Evolutionary conservation across 2,888 invertebrate genomes (phyloP).

Genomic region (Colostygia pectinataria): DNA sequence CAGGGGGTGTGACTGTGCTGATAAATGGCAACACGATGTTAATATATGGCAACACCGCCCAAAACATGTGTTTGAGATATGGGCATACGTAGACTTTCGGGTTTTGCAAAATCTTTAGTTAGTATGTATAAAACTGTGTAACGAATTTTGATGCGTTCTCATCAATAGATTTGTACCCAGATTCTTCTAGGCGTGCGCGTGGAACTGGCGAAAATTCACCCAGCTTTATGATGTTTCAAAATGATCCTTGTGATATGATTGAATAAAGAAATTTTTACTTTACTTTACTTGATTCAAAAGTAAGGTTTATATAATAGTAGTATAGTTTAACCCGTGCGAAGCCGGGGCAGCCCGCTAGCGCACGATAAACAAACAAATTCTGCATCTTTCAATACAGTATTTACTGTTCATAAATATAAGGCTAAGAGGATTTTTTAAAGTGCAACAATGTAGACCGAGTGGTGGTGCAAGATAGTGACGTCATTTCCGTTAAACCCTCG

Average conservation of each 20-base stretch:
- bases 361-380: not conserved
- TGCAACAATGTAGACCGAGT: slow-evolving; percentile 34
- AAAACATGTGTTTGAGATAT: slow-evolving; percentile 46
- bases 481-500: slow-evolving; percentile 23
- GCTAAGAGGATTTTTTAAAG: slow-evolving; percentile 30
- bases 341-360: not conserved
- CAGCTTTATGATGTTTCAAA: no score
- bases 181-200: no score
- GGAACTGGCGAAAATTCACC: no score
- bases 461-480: slow-evolving; percentile 38
- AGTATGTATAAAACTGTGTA: no score
- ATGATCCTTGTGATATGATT: no score
- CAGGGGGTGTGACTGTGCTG: slow-evolving; percentile 26
- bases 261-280: no score
- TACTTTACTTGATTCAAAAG: no score
- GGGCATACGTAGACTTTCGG: not conserved
- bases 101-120: no score
- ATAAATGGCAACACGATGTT: slow-evolving; percentile 29
- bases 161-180: no score
- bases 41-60: slow-evolving; percentile 34
- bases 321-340: no score
- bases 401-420: slow-evolving; percentile 30
- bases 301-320: no score
- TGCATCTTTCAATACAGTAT: slow-evolving; percentile 5
- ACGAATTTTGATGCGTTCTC: no score